These are phyloP conservation scores for Holacanthella duospinosa DNA, from an alignment of 2,888 invertebrate species.

Conservation along the genomic window DNA sequence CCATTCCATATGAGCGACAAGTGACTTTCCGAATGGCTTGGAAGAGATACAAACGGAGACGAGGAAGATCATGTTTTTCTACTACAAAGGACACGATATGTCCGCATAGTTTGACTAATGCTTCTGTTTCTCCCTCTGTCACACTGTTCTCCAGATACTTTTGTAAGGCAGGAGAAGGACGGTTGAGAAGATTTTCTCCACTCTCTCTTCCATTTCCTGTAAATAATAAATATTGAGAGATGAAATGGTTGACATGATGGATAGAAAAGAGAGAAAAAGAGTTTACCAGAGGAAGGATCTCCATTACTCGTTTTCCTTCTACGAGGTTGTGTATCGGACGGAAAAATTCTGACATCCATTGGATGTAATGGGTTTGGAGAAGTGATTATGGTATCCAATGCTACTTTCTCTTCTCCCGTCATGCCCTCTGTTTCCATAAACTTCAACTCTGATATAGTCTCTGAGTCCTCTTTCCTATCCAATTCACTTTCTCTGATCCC, in stretches of 20 bases:
- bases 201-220: conserved; percentile 52
- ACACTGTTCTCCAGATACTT: conserved; percentile 55
- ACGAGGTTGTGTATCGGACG: background rate
- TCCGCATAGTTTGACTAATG: conserved; percentile 51
- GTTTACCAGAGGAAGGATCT: conserved; percentile 25
- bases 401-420: background rate
- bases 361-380: conserved; percentile 1
- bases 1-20: conserved; percentile 72
- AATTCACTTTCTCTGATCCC: conserved; percentile 30
- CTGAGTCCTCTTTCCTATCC: background rate
- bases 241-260: too few relatives aligned
- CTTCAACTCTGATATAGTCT: background rate
- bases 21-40: conserved; percentile 61
- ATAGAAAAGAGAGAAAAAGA: background rate
- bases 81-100: conserved; percentile 81
- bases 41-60: conserved; percentile 73
- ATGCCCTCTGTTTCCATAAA: background rate
- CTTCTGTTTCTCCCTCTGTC: conserved; percentile 40
- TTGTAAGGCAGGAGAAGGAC: conserved; percentile 77
- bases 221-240: conserved; percentile 39
- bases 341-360: background rate
- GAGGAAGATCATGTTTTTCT: conserved; percentile 72
- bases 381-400: background rate
- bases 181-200: conserved; percentile 71
- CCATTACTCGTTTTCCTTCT: conserved; percentile 35